A percentile compares a stretch with the other conserved stretches of the same genome.
Conservation (phyloP, 2,113 vertebrate genomes). For the Amblyornis subalaris region DNA sequence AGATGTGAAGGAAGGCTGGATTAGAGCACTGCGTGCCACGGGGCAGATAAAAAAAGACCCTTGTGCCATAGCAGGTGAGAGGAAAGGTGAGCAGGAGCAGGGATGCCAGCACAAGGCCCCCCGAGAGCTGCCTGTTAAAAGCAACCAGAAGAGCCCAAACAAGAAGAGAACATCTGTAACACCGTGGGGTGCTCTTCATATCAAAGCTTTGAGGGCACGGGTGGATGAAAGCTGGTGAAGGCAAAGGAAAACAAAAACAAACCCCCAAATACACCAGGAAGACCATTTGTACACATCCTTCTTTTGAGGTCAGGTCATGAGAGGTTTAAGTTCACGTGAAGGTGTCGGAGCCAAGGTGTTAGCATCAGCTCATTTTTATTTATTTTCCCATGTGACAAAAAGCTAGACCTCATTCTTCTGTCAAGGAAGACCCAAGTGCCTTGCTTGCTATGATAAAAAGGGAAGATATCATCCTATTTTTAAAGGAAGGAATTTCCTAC, state of each 20-base stretch:
- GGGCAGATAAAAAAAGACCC: not conserved
- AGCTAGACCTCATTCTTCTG: not conserved
- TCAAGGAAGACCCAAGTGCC: not conserved
- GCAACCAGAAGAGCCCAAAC: not conserved
- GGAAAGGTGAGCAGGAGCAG: not conserved
- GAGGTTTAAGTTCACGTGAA: not conserved
- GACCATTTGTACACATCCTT: not conserved
- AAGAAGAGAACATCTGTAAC: not conserved
- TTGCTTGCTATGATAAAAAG: not conserved
- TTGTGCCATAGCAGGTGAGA: not conserved
- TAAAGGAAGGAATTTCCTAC: not conserved
- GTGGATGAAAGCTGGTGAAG: not conserved
- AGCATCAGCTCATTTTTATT: not conserved
- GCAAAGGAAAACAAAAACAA: slow-evolving; percentile 6
- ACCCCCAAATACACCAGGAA: not conserved
- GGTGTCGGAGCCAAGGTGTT: not conserved
- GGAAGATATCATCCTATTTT: not conserved
- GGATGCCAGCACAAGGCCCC: not conserved
- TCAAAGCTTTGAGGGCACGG: not conserved
- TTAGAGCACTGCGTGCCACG: rapidly evolving
- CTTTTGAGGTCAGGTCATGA: not conserved
- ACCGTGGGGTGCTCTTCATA: not conserved
- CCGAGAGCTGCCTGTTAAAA: not conserved
- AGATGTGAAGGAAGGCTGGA: not conserved
- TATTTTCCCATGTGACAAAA: not conserved